Conservation (phyloP, 2,113 vertebrate genomes). For the Myocastor coypus region DNA sequence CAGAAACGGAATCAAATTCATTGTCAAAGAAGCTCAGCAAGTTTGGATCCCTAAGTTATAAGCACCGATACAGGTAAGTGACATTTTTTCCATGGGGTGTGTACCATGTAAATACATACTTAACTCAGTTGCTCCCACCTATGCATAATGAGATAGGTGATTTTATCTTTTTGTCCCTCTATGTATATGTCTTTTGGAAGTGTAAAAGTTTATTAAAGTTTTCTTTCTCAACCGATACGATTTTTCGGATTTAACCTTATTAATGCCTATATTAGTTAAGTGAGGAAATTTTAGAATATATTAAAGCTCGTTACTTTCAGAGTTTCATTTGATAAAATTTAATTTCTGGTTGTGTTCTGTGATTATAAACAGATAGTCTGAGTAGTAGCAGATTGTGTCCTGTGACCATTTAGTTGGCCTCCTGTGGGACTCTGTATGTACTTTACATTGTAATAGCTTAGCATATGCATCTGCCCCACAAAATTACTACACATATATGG, state of each 20-base stretch:
- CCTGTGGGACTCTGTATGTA: neutral
- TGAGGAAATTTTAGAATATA: neutral
- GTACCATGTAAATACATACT: neutral
- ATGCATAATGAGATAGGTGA: neutral
- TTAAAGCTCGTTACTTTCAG: conserved; percentile 9
- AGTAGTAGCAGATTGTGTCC: neutral
- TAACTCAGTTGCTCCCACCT: neutral
- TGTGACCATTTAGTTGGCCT: neutral
- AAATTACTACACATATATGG: neutral
- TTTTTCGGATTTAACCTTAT: conserved; percentile 38
- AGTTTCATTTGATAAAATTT: conserved; percentile 13
- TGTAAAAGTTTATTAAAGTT: neutral
- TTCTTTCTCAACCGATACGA: neutral
- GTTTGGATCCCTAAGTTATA: conserved; percentile 91
- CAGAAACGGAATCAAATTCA: conserved; percentile 91
- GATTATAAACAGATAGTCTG: conserved; percentile 16
- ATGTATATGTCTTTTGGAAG: neutral
- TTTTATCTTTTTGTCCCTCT: neutral
- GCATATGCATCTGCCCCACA: neutral
- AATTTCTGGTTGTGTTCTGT: conserved; percentile 29
- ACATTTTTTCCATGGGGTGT: neutral
- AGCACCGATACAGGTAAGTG: conserved; percentile 92
- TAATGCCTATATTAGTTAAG: neutral
- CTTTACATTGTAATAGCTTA: neutral
- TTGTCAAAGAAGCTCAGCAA: conserved; percentile 92